These are phyloP conservation scores for Hiodon alosoides DNA, from an alignment of 2,113 vertebrate genomes.

Conservation along the genomic window DNA sequence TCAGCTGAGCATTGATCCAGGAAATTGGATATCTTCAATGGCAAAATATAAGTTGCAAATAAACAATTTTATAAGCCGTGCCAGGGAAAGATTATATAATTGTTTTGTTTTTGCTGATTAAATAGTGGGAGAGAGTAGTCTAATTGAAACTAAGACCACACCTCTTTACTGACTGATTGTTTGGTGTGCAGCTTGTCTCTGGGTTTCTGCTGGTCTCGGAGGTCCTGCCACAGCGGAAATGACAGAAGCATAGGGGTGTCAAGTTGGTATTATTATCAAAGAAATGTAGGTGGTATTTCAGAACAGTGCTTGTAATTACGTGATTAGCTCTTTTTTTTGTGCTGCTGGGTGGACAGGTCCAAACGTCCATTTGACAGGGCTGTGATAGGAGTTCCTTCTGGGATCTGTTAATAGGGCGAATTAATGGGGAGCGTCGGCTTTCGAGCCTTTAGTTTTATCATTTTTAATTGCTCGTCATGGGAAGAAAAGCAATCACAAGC, in stretches of 20 bases:
- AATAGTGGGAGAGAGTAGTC: constrained; percentile 1
- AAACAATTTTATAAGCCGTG: background rate
- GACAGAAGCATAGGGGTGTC: background rate
- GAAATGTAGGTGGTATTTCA: background rate
- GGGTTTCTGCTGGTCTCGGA: background rate
- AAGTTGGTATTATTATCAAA: background rate
- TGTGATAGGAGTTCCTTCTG: constrained; percentile 40
- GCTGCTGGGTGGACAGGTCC: constrained; percentile 21
- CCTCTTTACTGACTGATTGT: constrained; percentile 6
- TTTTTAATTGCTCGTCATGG: constrained; percentile 46
- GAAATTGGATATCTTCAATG: background rate
- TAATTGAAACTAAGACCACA: constrained; percentile 10
- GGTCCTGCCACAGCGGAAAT: background rate
- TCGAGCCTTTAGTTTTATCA: constrained; percentile 44
- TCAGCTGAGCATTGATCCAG: background rate
- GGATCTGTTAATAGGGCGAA: constrained; percentile 44
- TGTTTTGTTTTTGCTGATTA: background rate
- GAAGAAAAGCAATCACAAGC: constrained; percentile 39
- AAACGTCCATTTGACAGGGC: constrained; percentile 15
- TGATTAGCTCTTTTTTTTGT: constrained; percentile 34
- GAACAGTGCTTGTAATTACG: constrained; percentile 36
- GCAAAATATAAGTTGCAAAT: background rate
- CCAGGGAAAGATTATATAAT: background rate
- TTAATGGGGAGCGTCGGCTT: constrained; percentile 43
- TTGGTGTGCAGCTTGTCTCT: background rate